Evolutionary conservation across 2,797 vertebrate species (phyloP), one percentile per base, ranked within the genome.

Genomic region (Myripristis jacobus): DNA sequence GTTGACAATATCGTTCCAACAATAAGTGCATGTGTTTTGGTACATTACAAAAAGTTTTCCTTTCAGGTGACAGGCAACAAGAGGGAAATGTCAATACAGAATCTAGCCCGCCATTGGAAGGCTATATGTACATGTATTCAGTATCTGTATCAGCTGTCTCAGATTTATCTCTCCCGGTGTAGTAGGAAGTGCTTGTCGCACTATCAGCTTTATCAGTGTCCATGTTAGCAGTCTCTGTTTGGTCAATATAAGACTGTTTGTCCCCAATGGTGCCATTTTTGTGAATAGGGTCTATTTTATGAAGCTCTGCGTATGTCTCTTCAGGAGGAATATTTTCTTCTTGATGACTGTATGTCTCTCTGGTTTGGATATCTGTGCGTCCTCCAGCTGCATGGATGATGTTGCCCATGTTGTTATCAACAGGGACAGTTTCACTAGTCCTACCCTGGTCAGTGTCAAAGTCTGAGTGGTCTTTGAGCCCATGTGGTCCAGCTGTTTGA

Each of bases 1-100:
- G 8, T 66, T 21, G 47, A 52, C 56, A 43, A 8, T 19, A 36
- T 77, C 11, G 60, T 19, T 82, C 44, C 25, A 76, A 71, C 63
- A 84, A 63, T 63, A 80, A 76, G 67, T 77, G 64, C 75, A 18
- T 50, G 47, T 46, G 77, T 65, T 71, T 22, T 77, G 78, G 82
- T 91, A 89, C 83, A 67, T 77, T 75, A 34, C 24, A 73, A 63
- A 80, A 22, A 36, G 34, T 77, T 76, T 65, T 24, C 25, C 47
- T 70, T 50, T 64, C 66, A 31, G 19, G 9, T 61, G 18, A 73
- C 61, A 25, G 24, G 31, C 59, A 71, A 73, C 78, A 56, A 61
- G 75, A 55, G 61, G 69, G 77, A 71, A 88, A 81, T 77, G 58
- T 60, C 50, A 68, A 44, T 52, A 21, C 79, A 77, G 71, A 77